Conservation (phyloP, 2,113 vertebrate species). For the Rissa tridactyla region DNA sequence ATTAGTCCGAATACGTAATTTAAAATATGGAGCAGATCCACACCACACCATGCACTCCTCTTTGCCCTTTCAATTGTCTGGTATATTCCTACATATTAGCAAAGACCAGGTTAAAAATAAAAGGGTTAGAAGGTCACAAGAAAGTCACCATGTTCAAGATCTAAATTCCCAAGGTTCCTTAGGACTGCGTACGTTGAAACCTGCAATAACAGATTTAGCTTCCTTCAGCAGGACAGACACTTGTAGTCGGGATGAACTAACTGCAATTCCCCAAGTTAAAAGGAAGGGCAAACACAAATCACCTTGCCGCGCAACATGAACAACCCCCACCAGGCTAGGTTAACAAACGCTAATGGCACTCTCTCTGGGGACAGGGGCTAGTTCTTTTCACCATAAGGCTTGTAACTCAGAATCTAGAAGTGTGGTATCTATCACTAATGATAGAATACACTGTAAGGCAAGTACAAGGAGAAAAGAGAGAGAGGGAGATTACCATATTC, state of each 20-base stretch:
- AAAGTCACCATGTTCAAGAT: neutral
- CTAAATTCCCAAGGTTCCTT: neutral
- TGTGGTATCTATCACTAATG: neutral
- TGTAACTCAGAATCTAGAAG: neutral
- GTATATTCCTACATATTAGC: neutral
- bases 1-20: neutral
- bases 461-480: neutral
- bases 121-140: neutral
- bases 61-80: neutral
- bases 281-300: conserved; percentile 47
- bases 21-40: neutral
- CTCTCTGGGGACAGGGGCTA: neutral
- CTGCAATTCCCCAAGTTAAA: neutral
- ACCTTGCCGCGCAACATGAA: conserved; percentile 8
- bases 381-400: neutral
- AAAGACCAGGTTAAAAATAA: neutral
- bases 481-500: neutral
- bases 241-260: neutral
- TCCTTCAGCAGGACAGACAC: neutral
- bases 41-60: neutral
- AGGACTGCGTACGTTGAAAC: neutral
- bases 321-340: conserved; percentile 47
- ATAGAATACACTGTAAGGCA: neutral
- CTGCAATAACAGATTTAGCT: neutral
- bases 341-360: conserved; percentile 61